Evolutionary conservation across 2,113 vertebrate genomes (phyloP).

Genomic region (Lophius piscatorius): DNA sequence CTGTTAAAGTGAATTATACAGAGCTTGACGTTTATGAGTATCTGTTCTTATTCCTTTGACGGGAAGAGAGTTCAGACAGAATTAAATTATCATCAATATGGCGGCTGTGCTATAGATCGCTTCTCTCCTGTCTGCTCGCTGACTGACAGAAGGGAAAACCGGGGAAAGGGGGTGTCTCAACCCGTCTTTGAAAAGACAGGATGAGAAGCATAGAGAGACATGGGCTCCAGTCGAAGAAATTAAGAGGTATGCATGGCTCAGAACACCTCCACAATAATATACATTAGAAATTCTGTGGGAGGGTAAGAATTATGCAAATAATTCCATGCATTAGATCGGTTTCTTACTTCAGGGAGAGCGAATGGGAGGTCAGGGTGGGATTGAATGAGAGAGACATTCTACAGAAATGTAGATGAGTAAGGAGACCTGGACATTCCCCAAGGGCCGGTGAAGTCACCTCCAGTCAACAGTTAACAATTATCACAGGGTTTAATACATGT

Average conservation of each 20-base stretch:
- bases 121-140: slow-evolving; percentile 23
- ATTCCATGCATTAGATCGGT: neutral
- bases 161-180: slow-evolving; percentile 5
- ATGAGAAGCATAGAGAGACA: slow-evolving; percentile 13
- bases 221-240: slow-evolving; percentile 24
- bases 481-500: slow-evolving; percentile 42
- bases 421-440: slow-evolving; percentile 43
- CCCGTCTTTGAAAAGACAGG: slow-evolving; percentile 25
- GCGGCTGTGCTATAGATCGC: slow-evolving; percentile 53
- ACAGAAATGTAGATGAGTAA: slow-evolving; percentile 44
- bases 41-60: slow-evolving; percentile 64
- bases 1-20: slow-evolving; percentile 56
- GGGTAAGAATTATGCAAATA: slow-evolving; percentile 33
- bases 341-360: slow-evolving; percentile 24
- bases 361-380: slow-evolving; percentile 3
- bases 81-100: slow-evolving; percentile 66
- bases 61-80: slow-evolving; percentile 57
- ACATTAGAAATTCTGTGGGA: slow-evolving; percentile 29
- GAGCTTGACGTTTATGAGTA: slow-evolving; percentile 61
- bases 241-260: slow-evolving; percentile 29
- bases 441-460: slow-evolving; percentile 49
- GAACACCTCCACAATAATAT: slow-evolving; percentile 42
- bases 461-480: slow-evolving; percentile 63
- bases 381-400: neutral
- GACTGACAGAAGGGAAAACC: slow-evolving; percentile 47